These are phyloP conservation scores for Hylomyscus alleni DNA, from an alignment of 2,797 vertebrate species.

Conservation along the genomic window DNA sequence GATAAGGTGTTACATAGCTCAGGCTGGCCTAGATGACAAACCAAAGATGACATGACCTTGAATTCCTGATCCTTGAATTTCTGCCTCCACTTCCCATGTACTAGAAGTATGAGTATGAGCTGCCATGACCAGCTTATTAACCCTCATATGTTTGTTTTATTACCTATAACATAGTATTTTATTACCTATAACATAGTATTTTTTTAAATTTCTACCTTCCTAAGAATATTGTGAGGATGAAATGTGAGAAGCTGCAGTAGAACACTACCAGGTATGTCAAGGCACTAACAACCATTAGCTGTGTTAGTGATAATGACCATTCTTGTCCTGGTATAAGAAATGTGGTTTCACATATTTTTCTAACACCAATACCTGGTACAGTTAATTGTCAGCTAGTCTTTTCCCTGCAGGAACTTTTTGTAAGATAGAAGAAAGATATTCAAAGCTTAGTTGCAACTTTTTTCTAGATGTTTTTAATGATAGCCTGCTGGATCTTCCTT, in stretches of 20 bases:
- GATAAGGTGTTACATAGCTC: neutral
- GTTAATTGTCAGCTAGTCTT: neutral
- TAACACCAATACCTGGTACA: neutral
- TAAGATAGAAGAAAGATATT: conserved; percentile 14
- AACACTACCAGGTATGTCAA: neutral
- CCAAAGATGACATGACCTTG: neutral
- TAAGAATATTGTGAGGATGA: neutral
- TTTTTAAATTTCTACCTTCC: neutral
- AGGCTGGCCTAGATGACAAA: neutral
- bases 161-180: neutral
- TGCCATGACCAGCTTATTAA: neutral
- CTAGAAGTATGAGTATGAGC: neutral
- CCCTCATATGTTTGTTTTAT: neutral
- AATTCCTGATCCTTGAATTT: neutral
- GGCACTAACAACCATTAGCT: neutral
- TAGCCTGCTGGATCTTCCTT: neutral
- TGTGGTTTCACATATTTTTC: neutral
- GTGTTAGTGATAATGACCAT: neutral
- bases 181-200: neutral
- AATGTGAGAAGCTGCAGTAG: neutral
- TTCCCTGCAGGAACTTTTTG: neutral
- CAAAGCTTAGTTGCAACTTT: conserved; percentile 6
- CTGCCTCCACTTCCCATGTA: neutral
- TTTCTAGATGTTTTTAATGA: neutral
- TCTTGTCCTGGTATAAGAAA: neutral